Conservation (phyloP, 2,888 invertebrate genomes). For the Lamellibrachia satsuma region DNA sequence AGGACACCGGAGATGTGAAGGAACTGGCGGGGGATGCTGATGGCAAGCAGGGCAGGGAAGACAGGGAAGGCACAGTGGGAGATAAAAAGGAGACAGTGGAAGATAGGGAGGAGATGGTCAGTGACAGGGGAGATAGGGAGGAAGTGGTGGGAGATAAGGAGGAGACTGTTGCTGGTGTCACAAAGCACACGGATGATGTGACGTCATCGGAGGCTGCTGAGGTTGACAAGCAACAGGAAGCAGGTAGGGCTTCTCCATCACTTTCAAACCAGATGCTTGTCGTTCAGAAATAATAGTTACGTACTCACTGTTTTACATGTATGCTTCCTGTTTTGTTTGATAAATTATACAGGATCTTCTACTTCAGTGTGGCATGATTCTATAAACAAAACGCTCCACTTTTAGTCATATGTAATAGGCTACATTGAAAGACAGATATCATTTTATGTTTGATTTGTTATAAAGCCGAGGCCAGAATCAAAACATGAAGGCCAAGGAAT, state of each 20-base stretch:
- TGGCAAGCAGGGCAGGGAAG: not conserved
- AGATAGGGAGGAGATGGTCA: not conserved
- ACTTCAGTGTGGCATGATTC: not conserved
- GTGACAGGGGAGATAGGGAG: not conserved
- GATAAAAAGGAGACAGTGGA: not conserved
- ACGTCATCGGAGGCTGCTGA: not conserved
- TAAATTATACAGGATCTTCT: not conserved
- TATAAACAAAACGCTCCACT: not conserved
- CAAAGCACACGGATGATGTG: not conserved
- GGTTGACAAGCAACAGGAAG: not conserved
- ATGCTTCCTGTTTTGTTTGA: not conserved
- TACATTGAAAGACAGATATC: not conserved
- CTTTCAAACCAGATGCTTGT: not conserved
- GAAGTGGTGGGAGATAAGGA: not conserved
- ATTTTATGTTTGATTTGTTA: not conserved
- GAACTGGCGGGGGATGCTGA: not conserved
- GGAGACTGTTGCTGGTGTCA: not conserved
- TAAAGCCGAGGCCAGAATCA: not conserved
- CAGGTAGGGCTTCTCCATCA: not conserved
- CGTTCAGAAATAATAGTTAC: no score
- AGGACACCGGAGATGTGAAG: not conserved
- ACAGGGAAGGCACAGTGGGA: not conserved
- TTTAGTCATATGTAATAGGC: not conserved
- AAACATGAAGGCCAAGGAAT: not conserved
- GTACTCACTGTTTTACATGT: not conserved